Evolutionary conservation across 2,797 vertebrate genomes (phyloP), one percentile per base, ranked within the genome.

Genomic region (Sebastes trivittatus): DNA sequence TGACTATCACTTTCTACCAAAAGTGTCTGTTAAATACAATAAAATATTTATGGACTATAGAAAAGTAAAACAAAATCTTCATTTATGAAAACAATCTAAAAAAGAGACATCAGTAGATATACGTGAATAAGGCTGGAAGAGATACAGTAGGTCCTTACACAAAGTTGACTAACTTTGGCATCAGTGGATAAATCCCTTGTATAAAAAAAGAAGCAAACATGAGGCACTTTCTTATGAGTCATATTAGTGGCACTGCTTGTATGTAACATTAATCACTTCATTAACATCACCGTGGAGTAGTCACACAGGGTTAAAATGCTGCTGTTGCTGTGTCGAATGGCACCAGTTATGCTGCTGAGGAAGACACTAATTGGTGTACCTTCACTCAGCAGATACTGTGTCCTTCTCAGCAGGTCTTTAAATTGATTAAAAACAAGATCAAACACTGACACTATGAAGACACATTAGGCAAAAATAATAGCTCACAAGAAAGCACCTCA

Each of bases 151-250:
- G 64, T 87, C 81, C 76, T 59, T 49, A 76, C 69, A 82, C 70
- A 86, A 67, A 82, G 72, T 83, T 79, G 46, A 84, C 49, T 20
- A 73, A 82, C 85, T 94, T 94, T 93, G 93, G 93, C 88, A 84
- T 87, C 77, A 75, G 79, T 83, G 70, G 85, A 90, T 81, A 81
- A 88, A 86, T 80, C 72, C 69, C 60, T 71, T 42, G 34, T 70
- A 77, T 30, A 78, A 87, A 89, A 80, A 65, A 75, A 36, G 11
- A 77, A 78, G 20, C 68, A 59, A 88, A 75, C 30, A 75, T 2
- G 60, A 90, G 63, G 49, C 52, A 61, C 66, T 82, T 89, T 86
- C 60, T 61, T 56, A 73, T 46, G 30, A 87, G 65, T 25, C 46
- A 46, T 7, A 32, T 55, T 8, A 70, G 49, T 32, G 72, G 61